Percentiles rank a stretch among this genome's conserved stretches.
These are phyloP conservation scores for Drosophila meridiana DNA, from an alignment of 2,888 invertebrate genomes.

Conservation along the genomic window DNA sequence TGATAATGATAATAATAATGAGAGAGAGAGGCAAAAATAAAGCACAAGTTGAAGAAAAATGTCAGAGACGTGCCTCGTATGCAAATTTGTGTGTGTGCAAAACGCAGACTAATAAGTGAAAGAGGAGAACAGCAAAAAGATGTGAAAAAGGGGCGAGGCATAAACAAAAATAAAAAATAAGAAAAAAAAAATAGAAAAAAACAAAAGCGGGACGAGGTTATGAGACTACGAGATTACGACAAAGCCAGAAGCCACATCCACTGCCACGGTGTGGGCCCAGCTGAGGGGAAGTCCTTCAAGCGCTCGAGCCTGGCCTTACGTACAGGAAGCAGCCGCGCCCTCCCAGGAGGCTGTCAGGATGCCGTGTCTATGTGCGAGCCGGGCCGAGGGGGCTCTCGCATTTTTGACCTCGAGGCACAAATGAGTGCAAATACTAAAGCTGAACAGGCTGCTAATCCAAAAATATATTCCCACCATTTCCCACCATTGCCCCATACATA, in stretches of 20 bases:
- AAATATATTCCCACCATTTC: constrained; percentile 43
- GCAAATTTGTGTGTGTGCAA: constrained; percentile 79
- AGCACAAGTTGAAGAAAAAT: constrained; percentile 69
- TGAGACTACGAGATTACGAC: constrained; percentile 33
- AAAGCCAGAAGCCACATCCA: constrained; percentile 50
- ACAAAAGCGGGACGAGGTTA: constrained; percentile 21
- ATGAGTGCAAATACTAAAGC: constrained; percentile 43
- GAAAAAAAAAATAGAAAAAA: constrained; percentile 28
- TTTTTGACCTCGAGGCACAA: constrained; percentile 49
- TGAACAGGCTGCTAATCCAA: constrained; percentile 19
- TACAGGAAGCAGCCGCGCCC: constrained; percentile 43
- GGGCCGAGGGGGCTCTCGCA: background rate
- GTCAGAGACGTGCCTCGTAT: constrained; percentile 80
- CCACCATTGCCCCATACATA: constrained; percentile 23
- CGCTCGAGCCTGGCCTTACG: constrained; percentile 39
- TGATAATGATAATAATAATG: constrained; percentile 62
- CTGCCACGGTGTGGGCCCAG: constrained; percentile 16
- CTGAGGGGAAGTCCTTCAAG: constrained; percentile 55
- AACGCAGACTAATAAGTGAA: constrained; percentile 78
- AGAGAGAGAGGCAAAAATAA: constrained; percentile 55
- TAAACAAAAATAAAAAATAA: constrained; percentile 61
- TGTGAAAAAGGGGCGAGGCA: constrained; percentile 4
- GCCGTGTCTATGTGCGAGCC: background rate
- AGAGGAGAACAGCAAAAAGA: constrained; percentile 8
- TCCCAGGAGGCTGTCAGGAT: constrained; percentile 24